phyloP scores from a whole-genome alignment of 2,888 invertebrate genomes.

The Seira musarum region DNA sequence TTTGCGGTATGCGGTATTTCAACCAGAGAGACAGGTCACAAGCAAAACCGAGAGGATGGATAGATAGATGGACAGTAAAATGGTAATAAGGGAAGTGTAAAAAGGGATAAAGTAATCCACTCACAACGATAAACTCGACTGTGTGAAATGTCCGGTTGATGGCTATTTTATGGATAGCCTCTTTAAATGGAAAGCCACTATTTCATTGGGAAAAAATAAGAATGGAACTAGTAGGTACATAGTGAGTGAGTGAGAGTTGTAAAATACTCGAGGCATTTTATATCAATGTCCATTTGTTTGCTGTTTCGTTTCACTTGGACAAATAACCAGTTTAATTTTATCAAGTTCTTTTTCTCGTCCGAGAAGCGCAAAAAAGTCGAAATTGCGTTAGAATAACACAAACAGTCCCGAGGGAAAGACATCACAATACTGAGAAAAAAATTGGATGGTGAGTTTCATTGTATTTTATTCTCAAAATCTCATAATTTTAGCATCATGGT shows the following conservation, averaged over 20 bases:
- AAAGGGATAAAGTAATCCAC: conserved; percentile 39
- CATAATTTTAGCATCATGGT: not conserved
- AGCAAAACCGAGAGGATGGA: no score
- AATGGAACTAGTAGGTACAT: not conserved
- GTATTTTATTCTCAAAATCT: not conserved
- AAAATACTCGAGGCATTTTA: not conserved
- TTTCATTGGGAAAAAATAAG: not conserved
- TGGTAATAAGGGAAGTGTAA: not conserved
- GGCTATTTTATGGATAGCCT: conserved; percentile 30
- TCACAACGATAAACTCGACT: conserved; percentile 30
- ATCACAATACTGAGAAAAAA: not conserved
- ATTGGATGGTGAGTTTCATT: not conserved
- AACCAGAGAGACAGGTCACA: no score
- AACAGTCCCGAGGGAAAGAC: not conserved
- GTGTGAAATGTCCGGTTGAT: conserved; percentile 48
- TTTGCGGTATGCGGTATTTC: no score
- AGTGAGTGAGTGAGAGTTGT: no score
- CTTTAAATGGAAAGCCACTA: conserved; percentile 2
- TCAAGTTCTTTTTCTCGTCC: conserved; percentile 12
- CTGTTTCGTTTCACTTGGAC: not conserved
- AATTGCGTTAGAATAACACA: not conserved
- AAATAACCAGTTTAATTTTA: conserved; percentile 39
- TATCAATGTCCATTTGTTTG: not conserved
- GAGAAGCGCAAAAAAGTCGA: not conserved
- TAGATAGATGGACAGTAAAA: no score